phyloP scores from a whole-genome alignment of 2,113 vertebrate genomes.

The Nothobranchius kuhntae region DNA sequence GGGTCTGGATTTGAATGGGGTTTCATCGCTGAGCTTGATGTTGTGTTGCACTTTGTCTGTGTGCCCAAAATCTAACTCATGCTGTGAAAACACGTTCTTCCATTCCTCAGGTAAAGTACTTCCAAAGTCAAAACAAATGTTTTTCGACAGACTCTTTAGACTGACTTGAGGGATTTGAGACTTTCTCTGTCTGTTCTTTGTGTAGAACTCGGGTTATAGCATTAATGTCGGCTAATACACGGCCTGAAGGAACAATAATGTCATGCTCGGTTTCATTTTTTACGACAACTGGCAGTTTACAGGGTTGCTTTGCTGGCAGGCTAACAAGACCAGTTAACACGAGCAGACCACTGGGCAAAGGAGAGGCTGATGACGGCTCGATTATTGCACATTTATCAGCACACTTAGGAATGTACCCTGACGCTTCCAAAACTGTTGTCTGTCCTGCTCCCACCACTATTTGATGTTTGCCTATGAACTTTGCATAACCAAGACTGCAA shows the following conservation, averaged over 20 bases:
- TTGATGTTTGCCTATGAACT: background rate
- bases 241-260: background rate
- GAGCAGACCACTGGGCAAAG: background rate
- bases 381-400: too few relatives aligned
- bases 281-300: conserved; percentile 1
- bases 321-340: background rate
- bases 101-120: background rate
- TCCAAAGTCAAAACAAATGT: too few relatives aligned
- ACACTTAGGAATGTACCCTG: too few relatives aligned
- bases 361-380: background rate
- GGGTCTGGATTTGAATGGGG: conserved; percentile 5
- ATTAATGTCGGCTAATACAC: background rate
- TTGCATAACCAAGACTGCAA: background rate
- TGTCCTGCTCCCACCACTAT: too few relatives aligned
- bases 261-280: background rate
- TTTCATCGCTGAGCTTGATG: conserved; percentile 1
- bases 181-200: too few relatives aligned
- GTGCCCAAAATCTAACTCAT: conserved; percentile 3
- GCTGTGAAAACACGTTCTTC: background rate
- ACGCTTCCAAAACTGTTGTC: too few relatives aligned
- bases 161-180: too few relatives aligned
- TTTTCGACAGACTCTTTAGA: too few relatives aligned
- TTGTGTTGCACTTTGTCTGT: conserved; percentile 5
- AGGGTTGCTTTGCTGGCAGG: background rate
- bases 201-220: background rate